These are phyloP conservation scores for Fistularia commersonii DNA, from an alignment of 2,797 vertebrate species.

Conservation along the genomic window DNA sequence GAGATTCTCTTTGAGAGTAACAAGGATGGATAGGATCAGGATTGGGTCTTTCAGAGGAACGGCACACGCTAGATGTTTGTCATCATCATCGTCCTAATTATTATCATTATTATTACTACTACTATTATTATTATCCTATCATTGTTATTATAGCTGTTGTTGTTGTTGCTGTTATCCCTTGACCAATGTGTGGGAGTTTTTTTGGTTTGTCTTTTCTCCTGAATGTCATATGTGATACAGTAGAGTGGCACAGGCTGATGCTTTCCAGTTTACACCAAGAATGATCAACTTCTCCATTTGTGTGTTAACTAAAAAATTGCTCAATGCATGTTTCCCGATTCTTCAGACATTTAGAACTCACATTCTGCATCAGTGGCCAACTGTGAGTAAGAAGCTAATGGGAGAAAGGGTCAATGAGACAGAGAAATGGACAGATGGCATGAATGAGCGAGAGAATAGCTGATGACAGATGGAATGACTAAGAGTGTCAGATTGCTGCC, in stretches of 20 bases:
- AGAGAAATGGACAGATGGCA: slow-evolving; percentile 48
- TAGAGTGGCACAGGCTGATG: neutral
- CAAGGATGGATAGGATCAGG: no score
- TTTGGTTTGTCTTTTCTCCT: no score
- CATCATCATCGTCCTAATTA: no score
- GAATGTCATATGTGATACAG: no score
- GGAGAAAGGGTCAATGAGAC: slow-evolving; percentile 51
- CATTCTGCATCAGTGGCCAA: slow-evolving; percentile 23
- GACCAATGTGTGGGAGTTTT: no score
- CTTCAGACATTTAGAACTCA: slow-evolving; percentile 3
- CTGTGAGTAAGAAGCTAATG: slow-evolving; percentile 56
- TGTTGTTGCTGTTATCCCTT: no score
- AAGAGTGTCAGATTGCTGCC: slow-evolving; percentile 33
- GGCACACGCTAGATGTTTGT: no score
- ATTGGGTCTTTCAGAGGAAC: no score
- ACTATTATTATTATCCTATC: no score
- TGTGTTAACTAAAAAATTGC: neutral
- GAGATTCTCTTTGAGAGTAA: no score
- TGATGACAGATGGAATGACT: slow-evolving; percentile 50
- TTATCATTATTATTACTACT: no score
- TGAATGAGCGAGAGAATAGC: slow-evolving; percentile 36
- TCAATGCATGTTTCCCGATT: neutral
- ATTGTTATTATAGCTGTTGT: no score
- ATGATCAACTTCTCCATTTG: neutral
- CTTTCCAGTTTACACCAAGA: neutral